These are phyloP conservation scores for Metacarcinus magister DNA, from an alignment of 2,888 invertebrate genomes.

Conservation along the genomic window DNA sequence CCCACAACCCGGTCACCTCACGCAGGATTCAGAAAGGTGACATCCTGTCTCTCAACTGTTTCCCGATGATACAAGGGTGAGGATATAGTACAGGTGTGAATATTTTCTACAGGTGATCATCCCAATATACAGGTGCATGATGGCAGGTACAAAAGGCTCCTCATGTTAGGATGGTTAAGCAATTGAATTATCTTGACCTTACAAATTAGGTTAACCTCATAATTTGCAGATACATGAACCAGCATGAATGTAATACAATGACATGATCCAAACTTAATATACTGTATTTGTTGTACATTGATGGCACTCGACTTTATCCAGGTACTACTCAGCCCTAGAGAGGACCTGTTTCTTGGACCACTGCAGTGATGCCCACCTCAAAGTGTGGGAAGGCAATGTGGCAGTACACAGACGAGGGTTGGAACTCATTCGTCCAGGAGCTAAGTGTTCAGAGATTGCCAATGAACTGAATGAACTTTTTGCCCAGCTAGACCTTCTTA, in stretches of 20 bases:
- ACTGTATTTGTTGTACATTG: neutral
- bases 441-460: constrained; percentile 72
- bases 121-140: neutral
- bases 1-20: constrained; percentile 77
- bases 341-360: constrained; percentile 76
- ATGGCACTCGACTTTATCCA: neutral
- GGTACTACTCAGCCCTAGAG: constrained; percentile 77
- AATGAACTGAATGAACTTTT: constrained; percentile 74
- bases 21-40: constrained; percentile 72
- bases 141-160: neutral
- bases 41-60: constrained; percentile 74
- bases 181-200: neutral
- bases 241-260: neutral
- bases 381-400: constrained; percentile 78
- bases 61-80: constrained; percentile 79
- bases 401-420: constrained; percentile 74
- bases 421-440: constrained; percentile 74
- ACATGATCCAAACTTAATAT: neutral
- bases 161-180: neutral
- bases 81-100: neutral
- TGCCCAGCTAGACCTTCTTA: constrained; percentile 71
- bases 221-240: neutral
- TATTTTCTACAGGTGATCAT: too few relatives aligned
- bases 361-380: constrained; percentile 74
- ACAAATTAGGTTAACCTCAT: neutral